Evolutionary conservation across 1,140 invertebrate genomes (phyloP).

Genomic region (Subanguina moxae): DNA sequence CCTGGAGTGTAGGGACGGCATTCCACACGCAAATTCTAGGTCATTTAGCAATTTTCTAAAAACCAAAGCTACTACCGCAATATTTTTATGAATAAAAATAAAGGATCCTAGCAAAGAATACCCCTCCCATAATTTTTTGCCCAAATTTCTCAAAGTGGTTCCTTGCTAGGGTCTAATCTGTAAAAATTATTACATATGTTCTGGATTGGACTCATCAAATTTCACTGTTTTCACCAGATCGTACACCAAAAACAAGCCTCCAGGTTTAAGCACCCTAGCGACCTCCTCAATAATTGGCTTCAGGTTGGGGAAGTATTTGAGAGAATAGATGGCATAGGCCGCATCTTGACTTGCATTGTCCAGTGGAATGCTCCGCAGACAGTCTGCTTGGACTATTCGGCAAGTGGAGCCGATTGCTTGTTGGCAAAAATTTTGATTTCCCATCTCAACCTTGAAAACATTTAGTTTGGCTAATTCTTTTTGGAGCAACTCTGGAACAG

Average conservation of each 20-base stretch:
- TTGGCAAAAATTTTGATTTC: constrained; percentile 44
- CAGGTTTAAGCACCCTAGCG: constrained; percentile 40
- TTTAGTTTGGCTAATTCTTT: too few relatives aligned
- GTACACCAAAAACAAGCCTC: constrained; percentile 54
- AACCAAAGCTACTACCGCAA: too few relatives aligned
- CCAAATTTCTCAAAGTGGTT: too few relatives aligned
- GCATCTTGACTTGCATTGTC: constrained; percentile 48
- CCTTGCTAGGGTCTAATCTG: background rate
- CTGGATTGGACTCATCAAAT: constrained; percentile 46
- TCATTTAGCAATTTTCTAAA: constrained; percentile 47
- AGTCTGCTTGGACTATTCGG: constrained; percentile 63
- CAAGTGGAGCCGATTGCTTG: constrained; percentile 40
- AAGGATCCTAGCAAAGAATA: constrained; percentile 32
- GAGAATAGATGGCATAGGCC: constrained; percentile 56
- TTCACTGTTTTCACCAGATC: constrained; percentile 55
- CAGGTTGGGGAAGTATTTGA: constrained; percentile 56
- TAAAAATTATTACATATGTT: constrained; percentile 40
- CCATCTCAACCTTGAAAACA: constrained; percentile 45
- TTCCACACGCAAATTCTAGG: constrained; percentile 57
- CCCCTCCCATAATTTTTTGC: background rate
- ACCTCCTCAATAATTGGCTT: constrained; percentile 47
- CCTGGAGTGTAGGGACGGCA: constrained; percentile 52
- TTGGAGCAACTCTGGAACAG: too few relatives aligned
- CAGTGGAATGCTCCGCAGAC: constrained; percentile 62
- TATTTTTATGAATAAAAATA: constrained; percentile 16